Conservation (phyloP, 2,113 vertebrate genomes). For the Chrysemys picta region DNA sequence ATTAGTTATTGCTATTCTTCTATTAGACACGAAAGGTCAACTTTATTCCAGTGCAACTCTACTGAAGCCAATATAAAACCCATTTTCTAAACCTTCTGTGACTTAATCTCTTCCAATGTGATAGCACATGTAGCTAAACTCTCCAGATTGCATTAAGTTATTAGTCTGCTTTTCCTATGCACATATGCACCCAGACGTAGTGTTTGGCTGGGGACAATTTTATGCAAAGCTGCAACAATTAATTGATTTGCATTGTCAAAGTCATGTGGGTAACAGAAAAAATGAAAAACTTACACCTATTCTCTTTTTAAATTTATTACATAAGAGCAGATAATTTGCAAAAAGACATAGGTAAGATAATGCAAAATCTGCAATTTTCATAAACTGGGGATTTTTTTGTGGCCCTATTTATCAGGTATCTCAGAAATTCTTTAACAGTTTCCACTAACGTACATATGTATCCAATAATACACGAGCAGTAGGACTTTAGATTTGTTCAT, state of each 20-base stretch:
- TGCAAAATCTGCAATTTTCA: accelerated
- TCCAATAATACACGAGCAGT: background rate
- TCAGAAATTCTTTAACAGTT: background rate
- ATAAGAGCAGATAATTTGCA: background rate
- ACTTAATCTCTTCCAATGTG: too few species aligned
- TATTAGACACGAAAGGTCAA: background rate
- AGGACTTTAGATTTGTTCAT: background rate
- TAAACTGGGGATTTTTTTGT: background rate
- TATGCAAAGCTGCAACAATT: background rate
- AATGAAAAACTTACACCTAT: accelerated
- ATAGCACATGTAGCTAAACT: too few species aligned
- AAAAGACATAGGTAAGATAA: background rate
- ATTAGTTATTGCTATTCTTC: background rate
- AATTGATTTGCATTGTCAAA: background rate
- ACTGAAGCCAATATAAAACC: background rate
- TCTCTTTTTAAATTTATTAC: background rate
- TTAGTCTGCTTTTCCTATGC: background rate
- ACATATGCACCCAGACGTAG: background rate
- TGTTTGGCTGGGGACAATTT: background rate
- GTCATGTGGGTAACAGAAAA: background rate
- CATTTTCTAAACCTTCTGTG: background rate
- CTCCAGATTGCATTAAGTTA: too few species aligned
- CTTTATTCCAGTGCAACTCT: background rate
- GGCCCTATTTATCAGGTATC: background rate
- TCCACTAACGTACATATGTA: conserved; percentile 5